phyloP scores from a whole-genome alignment of 2,888 invertebrate genomes.

The Drosophila macrothrix region DNA sequence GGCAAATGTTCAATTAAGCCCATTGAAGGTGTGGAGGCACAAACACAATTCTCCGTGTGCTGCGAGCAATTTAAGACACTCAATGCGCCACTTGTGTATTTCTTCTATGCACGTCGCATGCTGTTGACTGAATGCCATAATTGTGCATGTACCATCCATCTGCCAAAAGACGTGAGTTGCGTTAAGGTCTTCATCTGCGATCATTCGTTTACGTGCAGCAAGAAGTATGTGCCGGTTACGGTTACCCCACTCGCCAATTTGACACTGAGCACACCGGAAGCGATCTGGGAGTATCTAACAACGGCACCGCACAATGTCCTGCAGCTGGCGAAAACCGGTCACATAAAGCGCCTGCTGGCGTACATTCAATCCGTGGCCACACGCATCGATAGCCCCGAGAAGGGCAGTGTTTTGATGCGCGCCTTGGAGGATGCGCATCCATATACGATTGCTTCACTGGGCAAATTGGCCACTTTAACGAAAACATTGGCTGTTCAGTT shows the following conservation, averaged over 20 bases:
- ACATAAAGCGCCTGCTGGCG: background rate
- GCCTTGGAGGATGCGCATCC: background rate
- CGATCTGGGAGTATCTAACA: constrained; percentile 12
- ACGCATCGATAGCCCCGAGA: fast-evolving
- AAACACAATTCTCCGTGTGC: constrained; percentile 42
- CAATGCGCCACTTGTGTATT: constrained; percentile 24
- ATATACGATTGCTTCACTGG: background rate
- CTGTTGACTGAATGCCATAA: constrained; percentile 43
- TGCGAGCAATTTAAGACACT: constrained; percentile 15
- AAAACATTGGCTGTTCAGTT: constrained; percentile 30
- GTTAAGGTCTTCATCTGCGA: constrained; percentile 48
- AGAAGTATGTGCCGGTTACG: constrained; percentile 19
- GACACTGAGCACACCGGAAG: background rate
- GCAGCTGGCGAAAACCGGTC: background rate
- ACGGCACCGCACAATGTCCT: constrained; percentile 1
- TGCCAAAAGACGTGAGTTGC: constrained; percentile 21
- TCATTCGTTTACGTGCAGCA: constrained; percentile 10
- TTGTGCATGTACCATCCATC: constrained; percentile 33
- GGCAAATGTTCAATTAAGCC: constrained; percentile 48
- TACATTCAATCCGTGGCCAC: constrained; percentile 23
- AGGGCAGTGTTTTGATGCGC: constrained; percentile 3
- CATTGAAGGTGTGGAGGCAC: constrained; percentile 34
- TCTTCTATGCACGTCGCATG: constrained; percentile 42
- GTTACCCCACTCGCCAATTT: constrained; percentile 26
- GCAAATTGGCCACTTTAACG: constrained; percentile 50